Base-by-base conservation (phyloP, 2,113 vertebrate species). In the Corythaixoides concolor region DNA sequence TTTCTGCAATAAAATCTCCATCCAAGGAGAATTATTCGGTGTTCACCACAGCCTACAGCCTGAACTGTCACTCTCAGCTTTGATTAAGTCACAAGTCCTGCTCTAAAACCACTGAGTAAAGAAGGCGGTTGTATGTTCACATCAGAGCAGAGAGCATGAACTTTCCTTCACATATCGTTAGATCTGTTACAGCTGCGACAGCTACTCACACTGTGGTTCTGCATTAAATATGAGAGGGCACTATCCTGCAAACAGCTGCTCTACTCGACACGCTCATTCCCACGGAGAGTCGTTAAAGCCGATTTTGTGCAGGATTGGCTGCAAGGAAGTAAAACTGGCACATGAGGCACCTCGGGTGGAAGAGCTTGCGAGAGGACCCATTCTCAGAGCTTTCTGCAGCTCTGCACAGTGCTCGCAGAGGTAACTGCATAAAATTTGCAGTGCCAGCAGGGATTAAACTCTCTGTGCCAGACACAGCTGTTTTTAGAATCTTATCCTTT, bases 131-230 rank as follows among this genome's bases (percentile, higher is more conserved):
- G 28, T 32, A 10, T 10, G 2, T 27, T 81, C 79, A 62, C 43
- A 69, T 6, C 47, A 79, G n/a, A 87, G 70, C 53, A 78, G 53
- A 68, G 76, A 58, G 39, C 4, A 1, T 9, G 30, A 93, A 55
- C 67, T 63, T 85, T 69, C 58, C 66, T 78, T 85, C 85, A 33
- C 5, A 0, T 47, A 19, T 15, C 1, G 0, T 49, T 62, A n/a
- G 37, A 14, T 45, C 6, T 26, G n/a, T 66, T 58, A 63, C 88
- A 94, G 89, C 90, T 92, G 83, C 89, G 90, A 92, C 86, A 91
- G 69, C 83, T 81, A 15, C 89, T 95, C 83, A 84, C 20, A 0
- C 21, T 26, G 33, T 52, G 39, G 5, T 23, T 85, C 86, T 86
- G 83, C 53, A 19, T 60, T 64, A 60, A 45, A 26, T 27, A 7